Evolutionary conservation across 2,113 vertebrate species (phyloP), one percentile per base, ranked within the genome.

Genomic region (Ceyx margarethae): DNA sequence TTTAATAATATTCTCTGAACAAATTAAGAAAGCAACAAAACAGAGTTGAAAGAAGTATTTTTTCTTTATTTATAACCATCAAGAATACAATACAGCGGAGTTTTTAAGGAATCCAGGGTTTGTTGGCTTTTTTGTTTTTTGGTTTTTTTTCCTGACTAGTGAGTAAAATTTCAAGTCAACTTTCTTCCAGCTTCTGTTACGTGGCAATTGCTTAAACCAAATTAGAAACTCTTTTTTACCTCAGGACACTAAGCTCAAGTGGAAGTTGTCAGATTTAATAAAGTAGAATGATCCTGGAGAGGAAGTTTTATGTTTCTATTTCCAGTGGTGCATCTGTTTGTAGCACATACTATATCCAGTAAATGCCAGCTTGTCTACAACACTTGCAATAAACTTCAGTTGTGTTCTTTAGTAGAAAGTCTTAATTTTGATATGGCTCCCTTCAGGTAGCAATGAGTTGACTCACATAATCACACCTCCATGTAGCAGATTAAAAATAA

Each of bases 351-450:
- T 93, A 96, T 97, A 86, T 84, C 71, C 83, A 80, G 72, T 29
- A 95, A 97, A 94, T 91, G 81, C 58, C 74, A 93, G 94, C 95
- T 96, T 97, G 88, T 68, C 81, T 69, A 91, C 66, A 96, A 92
- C 87, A 76, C 89, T 97, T 33, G 33, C 33, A 94, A 93, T 94
- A 94, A 97, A 94, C 96, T 97, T 97, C 96, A 97, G 97, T 96
- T 96, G 82, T 97, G 90, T 96, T 77, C 93, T 97, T 96, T 96
- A 94, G 96, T 88, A 94, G 93, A 94, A 97, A 95, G 95, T 96
- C 95, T 97, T 97, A 96, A 97, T 97, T 97, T 97, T 97, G 94
- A 96, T 94, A 90, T 93, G 88, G 96, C 91, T 97, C 96, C 86
- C 95, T 97, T 97, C 90, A 95, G 96, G 96, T 97, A 97, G 95